These are phyloP conservation scores for Hemiprocne comata DNA, from an alignment of 2,113 vertebrate genomes.

Conservation along the genomic window DNA sequence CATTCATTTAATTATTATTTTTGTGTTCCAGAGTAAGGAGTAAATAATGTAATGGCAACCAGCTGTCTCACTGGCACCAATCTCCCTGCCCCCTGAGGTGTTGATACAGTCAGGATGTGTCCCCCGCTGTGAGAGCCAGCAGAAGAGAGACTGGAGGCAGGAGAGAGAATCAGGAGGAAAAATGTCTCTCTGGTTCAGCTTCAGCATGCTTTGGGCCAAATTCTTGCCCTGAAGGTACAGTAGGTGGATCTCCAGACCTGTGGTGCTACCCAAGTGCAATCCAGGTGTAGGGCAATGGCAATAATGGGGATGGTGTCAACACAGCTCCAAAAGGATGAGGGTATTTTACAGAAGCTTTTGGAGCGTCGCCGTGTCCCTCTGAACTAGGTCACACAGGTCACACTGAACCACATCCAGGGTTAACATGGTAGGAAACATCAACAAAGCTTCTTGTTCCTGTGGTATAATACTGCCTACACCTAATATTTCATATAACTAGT, in stretches of 20 bases:
- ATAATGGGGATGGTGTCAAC: accelerated
- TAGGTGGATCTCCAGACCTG: neutral
- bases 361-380: accelerated
- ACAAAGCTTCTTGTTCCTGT: neutral
- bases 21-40: constrained; percentile 30
- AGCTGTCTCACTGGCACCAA: constrained; percentile 16
- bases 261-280: neutral
- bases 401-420: accelerated
- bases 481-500: neutral
- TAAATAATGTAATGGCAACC: constrained; percentile 60
- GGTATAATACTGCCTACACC: neutral
- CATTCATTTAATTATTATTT: constrained; percentile 43
- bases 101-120: neutral
- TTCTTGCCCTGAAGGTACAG: neutral
- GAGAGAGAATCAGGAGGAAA: neutral
- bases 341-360: neutral
- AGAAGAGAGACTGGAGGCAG: neutral
- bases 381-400: neutral
- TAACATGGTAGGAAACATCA: neutral
- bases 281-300: neutral
- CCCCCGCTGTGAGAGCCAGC: neutral
- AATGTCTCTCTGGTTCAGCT: neutral
- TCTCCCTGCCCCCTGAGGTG: constrained; percentile 37
- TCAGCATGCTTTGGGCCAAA: neutral
- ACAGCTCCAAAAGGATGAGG: neutral